Evolutionary conservation across 2,797 vertebrate genomes (phyloP).

Genomic region (Pogonophryne albipinna): DNA sequence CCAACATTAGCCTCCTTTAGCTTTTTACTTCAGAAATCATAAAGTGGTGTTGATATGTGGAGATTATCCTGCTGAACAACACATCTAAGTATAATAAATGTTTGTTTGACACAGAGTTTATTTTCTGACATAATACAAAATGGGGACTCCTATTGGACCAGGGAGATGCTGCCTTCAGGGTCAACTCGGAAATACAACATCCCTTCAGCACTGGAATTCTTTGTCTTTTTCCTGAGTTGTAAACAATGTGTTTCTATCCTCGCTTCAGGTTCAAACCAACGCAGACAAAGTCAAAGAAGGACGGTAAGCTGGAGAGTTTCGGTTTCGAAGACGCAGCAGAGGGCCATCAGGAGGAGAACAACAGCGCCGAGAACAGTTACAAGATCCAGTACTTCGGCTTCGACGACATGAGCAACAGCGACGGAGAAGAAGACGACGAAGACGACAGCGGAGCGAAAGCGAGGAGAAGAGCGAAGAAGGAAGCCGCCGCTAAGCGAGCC

Average conservation of each 20-base stretch:
- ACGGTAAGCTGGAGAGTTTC: constrained; percentile 92
- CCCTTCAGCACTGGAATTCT: too few relatives aligned
- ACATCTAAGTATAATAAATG: too few relatives aligned
- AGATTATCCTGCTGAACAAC: too few relatives aligned
- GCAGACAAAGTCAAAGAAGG: constrained; percentile 93
- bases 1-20: too few relatives aligned
- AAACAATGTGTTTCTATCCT: background rate
- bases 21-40: too few relatives aligned
- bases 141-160: too few relatives aligned
- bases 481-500: constrained; percentile 67
- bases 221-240: background rate
- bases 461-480: constrained; percentile 88
- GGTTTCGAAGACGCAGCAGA: constrained; percentile 93
- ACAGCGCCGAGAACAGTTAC: constrained; percentile 82
- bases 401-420: constrained; percentile 95
- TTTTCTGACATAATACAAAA: too few relatives aligned
- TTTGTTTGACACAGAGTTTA: too few relatives aligned
- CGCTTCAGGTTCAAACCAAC: constrained; percentile 85
- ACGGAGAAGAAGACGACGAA: constrained; percentile 87
- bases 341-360: constrained; percentile 82
- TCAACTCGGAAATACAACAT: too few relatives aligned
- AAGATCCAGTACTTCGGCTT: constrained; percentile 99
- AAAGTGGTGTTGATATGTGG: too few relatives aligned
- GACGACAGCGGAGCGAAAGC: constrained; percentile 59
- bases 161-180: too few relatives aligned